Evolutionary conservation across 2,797 vertebrate genomes (phyloP).

Genomic region (Ceryle rudis): DNA sequence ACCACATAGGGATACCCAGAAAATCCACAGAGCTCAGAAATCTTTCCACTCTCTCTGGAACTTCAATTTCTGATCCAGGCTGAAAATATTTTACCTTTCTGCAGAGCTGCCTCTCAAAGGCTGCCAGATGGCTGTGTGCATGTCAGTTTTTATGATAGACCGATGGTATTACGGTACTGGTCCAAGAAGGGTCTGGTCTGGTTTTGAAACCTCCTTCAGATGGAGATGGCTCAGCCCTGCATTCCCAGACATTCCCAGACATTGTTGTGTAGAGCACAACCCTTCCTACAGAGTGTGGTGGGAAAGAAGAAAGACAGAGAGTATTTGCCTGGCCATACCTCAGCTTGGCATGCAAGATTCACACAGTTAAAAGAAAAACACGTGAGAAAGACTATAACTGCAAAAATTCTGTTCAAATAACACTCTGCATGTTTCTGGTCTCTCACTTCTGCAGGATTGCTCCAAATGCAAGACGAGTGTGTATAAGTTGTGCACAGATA

Average conservation of each 20-base stretch:
- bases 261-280: fast-evolving
- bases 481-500: background rate
- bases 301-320: background rate
- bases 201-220: background rate
- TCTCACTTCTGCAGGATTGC: background rate
- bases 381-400: background rate
- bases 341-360: background rate
- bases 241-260: background rate
- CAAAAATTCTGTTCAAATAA: background rate
- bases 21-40: background rate
- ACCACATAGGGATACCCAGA: background rate
- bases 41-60: background rate
- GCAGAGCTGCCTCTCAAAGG: background rate
- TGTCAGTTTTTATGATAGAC: background rate
- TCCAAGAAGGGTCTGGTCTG: background rate
- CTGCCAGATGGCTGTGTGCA: background rate
- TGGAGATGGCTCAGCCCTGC: fast-evolving
- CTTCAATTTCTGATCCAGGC: background rate
- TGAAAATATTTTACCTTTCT: background rate
- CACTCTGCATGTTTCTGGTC: background rate
- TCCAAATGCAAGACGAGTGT: background rate
- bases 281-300: background rate
- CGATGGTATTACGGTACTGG: background rate
- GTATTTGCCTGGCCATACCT: background rate
- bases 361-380: background rate